Evolutionary conservation across 2,797 vertebrate genomes (phyloP), one percentile per base, ranked within the genome.

Genomic region (Amphiprion clarkii): DNA sequence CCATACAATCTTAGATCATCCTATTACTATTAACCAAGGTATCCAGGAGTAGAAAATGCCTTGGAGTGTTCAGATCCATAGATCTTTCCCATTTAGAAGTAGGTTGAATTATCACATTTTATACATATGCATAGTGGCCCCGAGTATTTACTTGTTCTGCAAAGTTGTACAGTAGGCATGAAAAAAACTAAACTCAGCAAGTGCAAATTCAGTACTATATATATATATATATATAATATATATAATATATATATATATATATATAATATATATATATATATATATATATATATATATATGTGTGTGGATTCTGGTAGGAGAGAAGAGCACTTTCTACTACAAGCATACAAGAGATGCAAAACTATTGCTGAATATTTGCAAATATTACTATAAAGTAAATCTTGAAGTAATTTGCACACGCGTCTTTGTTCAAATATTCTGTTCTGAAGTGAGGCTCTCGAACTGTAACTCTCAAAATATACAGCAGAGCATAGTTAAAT

Each of bases 1-100:
- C 16, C 65, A n/a, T 13, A 29, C 72, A 81, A 66, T 64, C 72
- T 54, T 11, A 58, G 59, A 23, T 71, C 77, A 71, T 76, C 44
- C 66, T 62, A 36, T 76, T 63, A 40, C 23, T 25, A 21, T 29
- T 49, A 48, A 23, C 25, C 2, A 19, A 58, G 14, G 49, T 57
- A 42, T 39, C 39, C 33, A 56, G 39, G 16, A 2, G 4, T 19
- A 4, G 44, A 1, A 17, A 9, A 29, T 31, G 40, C 1, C n/a
- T 64, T 53, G 1, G 6, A 65, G 46, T 48, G 31, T 33, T 68
- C 1, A 4, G 9, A 57, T 62, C 2, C 27, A 19, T 23, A 66
- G n/a, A 64, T 56, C 3, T 54, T 61, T 56, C 17, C 54, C 36
- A 56, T 33, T 33, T 7, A 33, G 33, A 60, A 48, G 13, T 16